These are phyloP conservation scores for Uropsilus gracilis DNA, from an alignment of 2,113 vertebrate species.

Conservation along the genomic window DNA sequence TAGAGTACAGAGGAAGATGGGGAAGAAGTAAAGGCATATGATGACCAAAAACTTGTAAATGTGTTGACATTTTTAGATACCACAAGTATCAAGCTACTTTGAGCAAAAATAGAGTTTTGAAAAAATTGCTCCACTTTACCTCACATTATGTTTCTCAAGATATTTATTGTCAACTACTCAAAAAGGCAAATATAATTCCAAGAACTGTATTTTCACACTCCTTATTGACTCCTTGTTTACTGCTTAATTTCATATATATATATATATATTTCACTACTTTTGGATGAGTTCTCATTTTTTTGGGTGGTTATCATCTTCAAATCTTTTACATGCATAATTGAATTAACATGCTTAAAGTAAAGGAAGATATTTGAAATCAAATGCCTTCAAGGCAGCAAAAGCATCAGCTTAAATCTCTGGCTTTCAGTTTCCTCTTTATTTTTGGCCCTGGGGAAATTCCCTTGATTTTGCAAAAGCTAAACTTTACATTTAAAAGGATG, in stretches of 20 bases:
- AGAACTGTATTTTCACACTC: background rate
- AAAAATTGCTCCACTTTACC: background rate
- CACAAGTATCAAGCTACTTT: background rate
- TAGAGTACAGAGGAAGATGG: background rate
- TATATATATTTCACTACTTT: background rate
- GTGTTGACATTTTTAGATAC: background rate
- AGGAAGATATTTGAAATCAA: slow-evolving; percentile 3
- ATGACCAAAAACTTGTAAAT: background rate
- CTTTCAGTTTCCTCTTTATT: background rate
- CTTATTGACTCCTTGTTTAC: background rate
- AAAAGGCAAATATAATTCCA: background rate
- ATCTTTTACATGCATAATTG: background rate
- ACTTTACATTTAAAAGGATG: background rate
- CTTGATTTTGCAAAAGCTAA: slow-evolving; percentile 14
- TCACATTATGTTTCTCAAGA: background rate
- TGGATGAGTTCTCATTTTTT: background rate
- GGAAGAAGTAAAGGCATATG: background rate
- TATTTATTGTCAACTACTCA: background rate
- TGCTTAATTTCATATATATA: background rate
- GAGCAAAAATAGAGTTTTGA: background rate
- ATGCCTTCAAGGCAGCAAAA: background rate
- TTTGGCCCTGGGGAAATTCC: background rate
- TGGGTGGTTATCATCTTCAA: background rate
- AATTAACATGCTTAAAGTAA: background rate
- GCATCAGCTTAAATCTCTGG: background rate